A percentile compares a stretch with the other conserved stretches of the same genome.
Evolutionary conservation across 2,113 vertebrate genomes (phyloP).

Genomic region (Seriola dumerili): DNA sequence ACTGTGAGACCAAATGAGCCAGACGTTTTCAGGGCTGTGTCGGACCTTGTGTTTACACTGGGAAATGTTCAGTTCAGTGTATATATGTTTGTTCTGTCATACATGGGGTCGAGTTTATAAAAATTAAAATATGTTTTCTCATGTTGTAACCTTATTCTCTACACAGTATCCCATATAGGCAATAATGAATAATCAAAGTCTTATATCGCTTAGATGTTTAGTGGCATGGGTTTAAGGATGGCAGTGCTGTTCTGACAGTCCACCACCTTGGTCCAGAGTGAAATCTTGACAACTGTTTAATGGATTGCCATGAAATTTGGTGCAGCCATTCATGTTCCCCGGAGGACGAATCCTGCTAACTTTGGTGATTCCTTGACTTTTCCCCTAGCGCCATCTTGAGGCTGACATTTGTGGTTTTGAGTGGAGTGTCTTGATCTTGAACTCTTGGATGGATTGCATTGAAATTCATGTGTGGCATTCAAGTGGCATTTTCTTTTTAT

Average conservation of each 20-base stretch:
- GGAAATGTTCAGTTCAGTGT: background rate
- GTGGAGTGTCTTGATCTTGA: too few relatives aligned
- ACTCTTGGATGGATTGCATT: too few relatives aligned
- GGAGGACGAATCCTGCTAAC: background rate
- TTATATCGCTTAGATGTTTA: too few relatives aligned
- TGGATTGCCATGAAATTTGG: background rate
- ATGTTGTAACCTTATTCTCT: background rate
- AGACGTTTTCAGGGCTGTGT: background rate
- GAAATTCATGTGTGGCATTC: background rate
- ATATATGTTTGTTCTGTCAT: too few relatives aligned
- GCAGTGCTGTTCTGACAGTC: too few relatives aligned
- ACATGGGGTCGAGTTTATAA: background rate
- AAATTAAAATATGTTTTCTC: background rate
- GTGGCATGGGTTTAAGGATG: too few relatives aligned
- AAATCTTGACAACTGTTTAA: too few relatives aligned
- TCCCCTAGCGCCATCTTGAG: background rate
- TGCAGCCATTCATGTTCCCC: too few relatives aligned
- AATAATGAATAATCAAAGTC: too few relatives aligned
- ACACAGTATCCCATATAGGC: background rate
- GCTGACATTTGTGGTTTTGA: background rate
- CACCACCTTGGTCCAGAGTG: too few relatives aligned
- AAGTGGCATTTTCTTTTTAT: too few relatives aligned
- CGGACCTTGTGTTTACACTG: background rate
- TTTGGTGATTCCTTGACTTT: background rate
- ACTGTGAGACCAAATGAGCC: background rate